Percentiles rank a stretch among this genome's conserved stretches.
These are phyloP conservation scores for Megaustenia siamemsis DNA, from an alignment of 2,888 invertebrate genomes.

Conservation along the genomic window DNA sequence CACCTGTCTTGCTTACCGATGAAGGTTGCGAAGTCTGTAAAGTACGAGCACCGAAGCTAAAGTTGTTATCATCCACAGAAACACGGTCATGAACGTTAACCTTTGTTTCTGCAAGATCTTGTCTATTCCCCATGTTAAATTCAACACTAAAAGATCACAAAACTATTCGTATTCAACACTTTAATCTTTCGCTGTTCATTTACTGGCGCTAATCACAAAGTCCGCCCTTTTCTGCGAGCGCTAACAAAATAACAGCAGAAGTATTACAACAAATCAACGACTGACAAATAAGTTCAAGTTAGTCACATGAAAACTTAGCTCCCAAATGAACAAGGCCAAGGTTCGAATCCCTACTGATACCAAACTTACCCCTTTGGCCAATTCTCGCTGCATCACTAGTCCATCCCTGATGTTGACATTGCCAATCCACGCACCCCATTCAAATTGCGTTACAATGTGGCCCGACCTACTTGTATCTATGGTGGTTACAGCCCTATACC, in stretches of 20 bases:
- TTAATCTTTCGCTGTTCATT: too few relatives aligned
- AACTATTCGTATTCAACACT: too few relatives aligned
- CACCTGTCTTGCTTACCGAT: not conserved
- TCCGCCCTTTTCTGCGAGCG: too few relatives aligned
- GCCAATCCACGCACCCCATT: constrained; percentile 12
- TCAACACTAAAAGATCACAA: not conserved
- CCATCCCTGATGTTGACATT: constrained; percentile 26
- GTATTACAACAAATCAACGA: not conserved
- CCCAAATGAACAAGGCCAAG: constrained; percentile 34
- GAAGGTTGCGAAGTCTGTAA: not conserved
- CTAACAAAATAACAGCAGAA: too few relatives aligned
- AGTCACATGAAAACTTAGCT: not conserved
- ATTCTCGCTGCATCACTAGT: not conserved
- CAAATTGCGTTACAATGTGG: not conserved
- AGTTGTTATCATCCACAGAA: constrained; percentile 13
- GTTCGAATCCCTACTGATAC: constrained; percentile 25
- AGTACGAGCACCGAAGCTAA: constrained; percentile 10
- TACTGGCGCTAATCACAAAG: too few relatives aligned
- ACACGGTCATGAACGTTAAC: not conserved
- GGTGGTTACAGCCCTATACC: too few relatives aligned
- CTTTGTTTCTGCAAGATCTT: not conserved
- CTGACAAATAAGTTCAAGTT: not conserved
- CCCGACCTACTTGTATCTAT: not conserved
- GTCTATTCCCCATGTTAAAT: constrained; percentile 41
- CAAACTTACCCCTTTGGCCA: not conserved